phyloP scores from a whole-genome alignment of 2,888 invertebrate species.

The Chirona hameri region DNA sequence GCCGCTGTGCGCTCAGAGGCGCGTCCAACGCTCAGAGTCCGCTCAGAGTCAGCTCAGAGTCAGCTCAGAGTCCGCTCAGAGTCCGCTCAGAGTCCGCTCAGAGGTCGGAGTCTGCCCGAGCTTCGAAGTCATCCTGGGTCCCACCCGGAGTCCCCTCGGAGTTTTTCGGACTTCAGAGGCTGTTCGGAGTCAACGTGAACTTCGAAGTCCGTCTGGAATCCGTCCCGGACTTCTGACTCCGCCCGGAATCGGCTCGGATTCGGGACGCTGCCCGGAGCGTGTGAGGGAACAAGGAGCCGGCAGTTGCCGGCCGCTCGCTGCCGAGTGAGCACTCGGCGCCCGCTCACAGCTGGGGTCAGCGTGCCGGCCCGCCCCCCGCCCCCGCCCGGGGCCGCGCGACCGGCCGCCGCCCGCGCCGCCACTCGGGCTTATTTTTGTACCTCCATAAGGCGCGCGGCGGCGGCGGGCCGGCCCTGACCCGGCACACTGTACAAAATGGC shows the following conservation, averaged over 20 bases:
- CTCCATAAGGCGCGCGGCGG: slow-evolving; percentile 6
- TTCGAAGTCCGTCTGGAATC: too few relatives aligned
- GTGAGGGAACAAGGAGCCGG: too few relatives aligned
- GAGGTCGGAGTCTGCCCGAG: not conserved
- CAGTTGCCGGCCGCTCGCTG: too few relatives aligned
- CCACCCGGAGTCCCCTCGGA: too few relatives aligned
- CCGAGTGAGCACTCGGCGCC: too few relatives aligned
- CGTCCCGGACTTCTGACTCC: not conserved
- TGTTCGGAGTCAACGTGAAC: too few relatives aligned
- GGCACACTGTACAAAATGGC: slow-evolving; percentile 3
- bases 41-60: not conserved
- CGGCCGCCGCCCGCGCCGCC: not conserved
- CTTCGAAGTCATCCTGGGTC: too few relatives aligned
- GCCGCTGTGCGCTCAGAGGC: not conserved
- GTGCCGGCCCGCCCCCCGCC: too few relatives aligned
- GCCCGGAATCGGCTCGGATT: not conserved
- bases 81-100: too few relatives aligned
- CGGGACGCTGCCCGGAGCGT: not conserved
- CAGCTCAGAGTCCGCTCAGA: too few relatives aligned
- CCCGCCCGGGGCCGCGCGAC: not conserved
- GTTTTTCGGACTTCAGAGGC: too few relatives aligned
- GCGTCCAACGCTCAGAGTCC: not conserved
- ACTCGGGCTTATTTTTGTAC: slow-evolving; percentile 5
- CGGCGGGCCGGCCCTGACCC: slow-evolving; percentile 3
- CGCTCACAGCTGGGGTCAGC: too few relatives aligned